Base-by-base conservation (phyloP, 2,888 invertebrate genomes). In the Copidosoma aretas region DNA sequence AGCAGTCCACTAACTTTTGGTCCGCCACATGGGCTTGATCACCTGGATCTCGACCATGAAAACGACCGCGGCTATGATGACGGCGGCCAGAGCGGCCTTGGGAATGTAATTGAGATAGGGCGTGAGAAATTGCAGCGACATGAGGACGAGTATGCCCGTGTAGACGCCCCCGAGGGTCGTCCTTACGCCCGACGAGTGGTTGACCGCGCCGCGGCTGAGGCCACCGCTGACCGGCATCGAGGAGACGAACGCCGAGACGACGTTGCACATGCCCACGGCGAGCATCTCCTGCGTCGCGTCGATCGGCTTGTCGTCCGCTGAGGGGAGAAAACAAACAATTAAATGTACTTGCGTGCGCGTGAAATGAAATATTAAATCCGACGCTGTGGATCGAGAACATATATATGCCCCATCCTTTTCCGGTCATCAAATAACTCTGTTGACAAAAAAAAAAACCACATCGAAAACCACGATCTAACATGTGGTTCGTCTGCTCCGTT, bases 271-370 rank as follows among this genome's bases (percentile, higher is more conserved):
- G 1, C 89, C 89, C 58, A 91, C 81, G 0, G 91, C 90, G 64
- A 91, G 78, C 86, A 91, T 88, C 80, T 91, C 91, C 79, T 91
- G 91, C 14, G 90, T 91, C 1, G 91, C 89, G 77, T 91, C 89
- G 59, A 91, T 87, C 10, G 86, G 84, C 74, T 86, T 87, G 2
- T 88, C 88, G 64, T 88, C 87, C 64, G 88, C 88, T 88, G 76
- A 39, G 83, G 78, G 78, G 53, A 22, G 21, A 12, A 58, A n/a
- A 39, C 25, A 54, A 24, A 17, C 1, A 25, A 54, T 10, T n/a
- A n/a, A n/a, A n/a, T n/a, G n/a, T n/a, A n/a, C n/a, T n/a, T n/a
- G n/a, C n/a, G n/a, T n/a, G n/a, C n/a, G n/a, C n/a, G n/a, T n/a
- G n/a, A n/a, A n/a, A n/a, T n/a, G n/a, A n/a, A n/a, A n/a, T n/a